Evolutionary conservation across 2,797 vertebrate species (phyloP), one percentile per base, ranked within the genome.

Genomic region (Peromyscus aztecus): DNA sequence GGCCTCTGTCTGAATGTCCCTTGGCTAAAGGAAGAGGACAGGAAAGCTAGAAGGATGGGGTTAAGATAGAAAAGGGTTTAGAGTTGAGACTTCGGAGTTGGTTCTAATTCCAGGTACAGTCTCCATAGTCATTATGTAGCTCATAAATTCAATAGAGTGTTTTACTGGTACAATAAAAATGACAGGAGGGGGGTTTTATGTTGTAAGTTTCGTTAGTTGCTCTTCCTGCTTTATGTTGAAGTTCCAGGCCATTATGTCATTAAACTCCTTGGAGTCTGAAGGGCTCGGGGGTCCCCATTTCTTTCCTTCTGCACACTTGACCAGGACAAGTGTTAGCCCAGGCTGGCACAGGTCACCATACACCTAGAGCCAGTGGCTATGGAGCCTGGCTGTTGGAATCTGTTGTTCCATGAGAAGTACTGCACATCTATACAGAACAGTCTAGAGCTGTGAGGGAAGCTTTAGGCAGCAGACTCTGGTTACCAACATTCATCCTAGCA

Each of bases 71-170:
- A 98, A 98, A 98, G 98, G 98, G 98, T 99, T 99, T 99, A 99
- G 99, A 99, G 99, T 99, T 99, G 99, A 99, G 99, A 99, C 98
- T 99, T 99, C 98, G 87, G 98, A 99, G 99, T 99, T 99, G 99
- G 99, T 99, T 99, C 99, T 99, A 99, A 99, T 99, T 99, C 99
- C 99, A 99, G 99, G 99, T 99, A 99, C 99, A 99, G 99, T 99
- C 99, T 99, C 99, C 99, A 99, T 99, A 99, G 99, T 99, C 99
- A 99, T 99, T 99, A 99, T 99, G 99, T 99, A 99, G 99, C 99
- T 99, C 99, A 99, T 99, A 99, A 99, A 99, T 99, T 99, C 99
- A 99, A 99, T 99, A 99, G 99, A 99, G 98, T 99, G 98, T 99
- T 99, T 99, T 99, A 99, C 98, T 98, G 98, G 98, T 98, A 98